Evolutionary conservation across 2,888 invertebrate genomes (phyloP).

Genomic region (Melanophora roralis): DNA sequence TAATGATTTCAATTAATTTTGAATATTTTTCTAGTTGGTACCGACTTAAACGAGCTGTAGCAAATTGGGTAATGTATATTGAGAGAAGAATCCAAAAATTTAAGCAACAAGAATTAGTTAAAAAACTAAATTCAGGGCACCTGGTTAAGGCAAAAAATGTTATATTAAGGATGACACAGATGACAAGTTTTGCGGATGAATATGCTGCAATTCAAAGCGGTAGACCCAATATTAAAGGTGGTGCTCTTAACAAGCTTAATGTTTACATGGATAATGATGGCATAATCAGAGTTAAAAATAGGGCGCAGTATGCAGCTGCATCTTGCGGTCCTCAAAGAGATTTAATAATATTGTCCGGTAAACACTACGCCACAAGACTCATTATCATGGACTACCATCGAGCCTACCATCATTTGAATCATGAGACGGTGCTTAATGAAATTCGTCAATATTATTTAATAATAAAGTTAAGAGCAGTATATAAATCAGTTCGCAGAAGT

Average conservation of each 20-base stretch:
- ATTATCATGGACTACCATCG: conserved; percentile 21
- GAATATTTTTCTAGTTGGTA: conserved; percentile 37
- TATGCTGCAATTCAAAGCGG: conserved; percentile 35
- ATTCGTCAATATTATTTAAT: not conserved
- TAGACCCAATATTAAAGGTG: conserved; percentile 33
- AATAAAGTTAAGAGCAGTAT: not conserved
- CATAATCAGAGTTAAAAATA: conserved; percentile 32
- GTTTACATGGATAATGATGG: conserved; percentile 47
- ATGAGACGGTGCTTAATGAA: not conserved
- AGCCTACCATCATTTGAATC: conserved; percentile 27
- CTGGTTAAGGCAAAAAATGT: conserved; percentile 23
- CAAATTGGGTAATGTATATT: conserved; percentile 19
- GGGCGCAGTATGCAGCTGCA: conserved; percentile 19
- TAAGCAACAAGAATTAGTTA: not conserved
- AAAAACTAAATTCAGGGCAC: not conserved
- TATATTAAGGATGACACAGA: conserved; percentile 24
- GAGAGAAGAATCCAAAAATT: conserved; percentile 4
- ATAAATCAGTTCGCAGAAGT: not conserved
- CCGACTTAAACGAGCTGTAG: conserved; percentile 18
- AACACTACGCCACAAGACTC: conserved; percentile 17
- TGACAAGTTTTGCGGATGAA: conserved; percentile 47
- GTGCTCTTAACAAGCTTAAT: conserved; percentile 37
- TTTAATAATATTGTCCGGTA: conserved; percentile 4
- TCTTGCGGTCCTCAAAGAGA: conserved; percentile 19
- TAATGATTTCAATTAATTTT: conserved; percentile 13